Evolutionary conservation across 2,113 vertebrate genomes (phyloP).

Genomic region (Muscicapa adusta): DNA sequence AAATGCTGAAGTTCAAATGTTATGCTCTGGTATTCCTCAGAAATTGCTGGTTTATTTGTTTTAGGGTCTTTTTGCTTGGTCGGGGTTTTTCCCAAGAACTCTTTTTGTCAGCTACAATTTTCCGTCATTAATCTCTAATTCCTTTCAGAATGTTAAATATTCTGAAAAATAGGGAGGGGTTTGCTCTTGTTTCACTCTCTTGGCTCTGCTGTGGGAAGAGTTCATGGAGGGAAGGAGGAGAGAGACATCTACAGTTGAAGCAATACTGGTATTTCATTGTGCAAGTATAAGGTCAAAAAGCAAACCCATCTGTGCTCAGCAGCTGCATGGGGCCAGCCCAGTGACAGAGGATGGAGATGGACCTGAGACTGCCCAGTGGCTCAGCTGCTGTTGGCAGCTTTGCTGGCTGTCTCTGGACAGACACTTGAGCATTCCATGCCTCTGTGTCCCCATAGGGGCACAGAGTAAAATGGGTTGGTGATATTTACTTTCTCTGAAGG

Average conservation of each 20-base stretch:
- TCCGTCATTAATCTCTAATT: not conserved
- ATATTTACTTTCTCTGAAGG: not conserved
- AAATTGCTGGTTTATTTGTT: not conserved
- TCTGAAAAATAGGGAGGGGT: not conserved
- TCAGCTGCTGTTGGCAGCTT: not conserved
- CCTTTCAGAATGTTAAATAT: not conserved
- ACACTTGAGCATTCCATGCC: not conserved
- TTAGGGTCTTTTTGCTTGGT: not conserved
- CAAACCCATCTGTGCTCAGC: not conserved
- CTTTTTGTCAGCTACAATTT: not conserved
- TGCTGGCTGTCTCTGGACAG: not conserved
- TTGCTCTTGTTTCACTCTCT: not conserved
- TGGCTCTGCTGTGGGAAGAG: not conserved
- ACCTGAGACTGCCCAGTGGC: fast-evolving
- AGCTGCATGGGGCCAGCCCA: not conserved
- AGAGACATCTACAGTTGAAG: not conserved
- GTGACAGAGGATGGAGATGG: not conserved
- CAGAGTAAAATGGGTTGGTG: not conserved
- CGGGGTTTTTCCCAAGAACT: not conserved
- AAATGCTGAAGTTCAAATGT: not conserved
- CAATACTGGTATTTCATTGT: not conserved
- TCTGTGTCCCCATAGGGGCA: not conserved
- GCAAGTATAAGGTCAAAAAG: not conserved
- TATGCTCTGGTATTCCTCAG: not conserved
- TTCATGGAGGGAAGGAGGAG: not conserved